Base-by-base conservation (phyloP, 2,888 invertebrate genomes). In the Digitonthophagus gazella region DNA sequence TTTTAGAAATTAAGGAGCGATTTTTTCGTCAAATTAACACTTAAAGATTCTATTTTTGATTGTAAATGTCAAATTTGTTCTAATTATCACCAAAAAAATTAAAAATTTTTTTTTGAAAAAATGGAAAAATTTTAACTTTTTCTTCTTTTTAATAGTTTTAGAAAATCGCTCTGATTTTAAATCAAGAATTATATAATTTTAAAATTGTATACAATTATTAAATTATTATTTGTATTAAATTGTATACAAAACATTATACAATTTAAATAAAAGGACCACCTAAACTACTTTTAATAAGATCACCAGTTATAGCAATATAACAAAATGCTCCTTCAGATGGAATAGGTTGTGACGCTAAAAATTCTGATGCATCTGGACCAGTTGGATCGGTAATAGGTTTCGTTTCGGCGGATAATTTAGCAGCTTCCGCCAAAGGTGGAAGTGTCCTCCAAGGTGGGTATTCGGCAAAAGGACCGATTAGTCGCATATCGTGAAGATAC, bases 311-410 rank as follows among this genome's bases (percentile, higher is more conserved):
- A 1, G 86, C 85, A 44, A 87, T 83, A 73, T 85, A 86, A 74
- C 86, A 86, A 75, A 86, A 86, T 2, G 86, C 87, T 1, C 87
- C 87, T 68, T 86, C 85, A 64, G 84, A 83, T 2, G 86, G 85
- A 54, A 82, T 77, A 0, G 85, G 86, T 71, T 86, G 84, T 14
- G 78, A 76, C 16, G 77, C 75, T 18, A 87, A 76, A 76, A 86
- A 86, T 15, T 83, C 83, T 56, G 84, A 81, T 0, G 84, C 84
- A 71, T 84, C 84, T 2, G 81, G 78, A 55, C 82, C 80, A 14
- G 81, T 81, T 0, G 86, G 86, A 74, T 86, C 85, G 6, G 83
- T 84, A 19, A 85, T 75, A 2, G 84, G 83, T 68, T 81, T 79
- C 58, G 79, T 80, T 71, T 81, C 80, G 0, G 81, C 80, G 1